Percentiles rank a stretch among this genome's conserved stretches.
Evolutionary conservation across 2,888 invertebrate species (phyloP).

Genomic region (Ennomos quercinarius): DNA sequence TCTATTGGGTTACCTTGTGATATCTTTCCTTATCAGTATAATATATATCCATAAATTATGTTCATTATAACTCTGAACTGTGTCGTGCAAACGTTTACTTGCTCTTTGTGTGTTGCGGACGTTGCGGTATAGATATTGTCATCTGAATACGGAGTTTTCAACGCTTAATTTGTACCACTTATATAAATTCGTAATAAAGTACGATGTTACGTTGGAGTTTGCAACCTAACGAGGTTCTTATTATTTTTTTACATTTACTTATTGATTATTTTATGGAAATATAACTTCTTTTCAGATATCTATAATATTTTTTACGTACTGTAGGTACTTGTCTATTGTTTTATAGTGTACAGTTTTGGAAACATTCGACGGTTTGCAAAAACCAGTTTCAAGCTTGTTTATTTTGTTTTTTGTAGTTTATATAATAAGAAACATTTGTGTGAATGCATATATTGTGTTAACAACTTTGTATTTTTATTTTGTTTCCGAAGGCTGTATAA

Average conservation of each 20-base stretch:
- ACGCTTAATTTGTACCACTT: slow-evolving; percentile 13
- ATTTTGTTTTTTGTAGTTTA: slow-evolving; percentile 7
- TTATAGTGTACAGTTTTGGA: background rate
- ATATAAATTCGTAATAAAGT: slow-evolving; percentile 25
- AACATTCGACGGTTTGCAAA: slow-evolving; percentile 1
- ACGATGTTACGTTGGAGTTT: slow-evolving; percentile 68
- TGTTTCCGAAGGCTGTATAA: slow-evolving; percentile 8
- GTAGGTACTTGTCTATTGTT: too few relatives aligned
- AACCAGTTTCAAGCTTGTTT: slow-evolving; percentile 17
- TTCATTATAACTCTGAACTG: slow-evolving; percentile 68
- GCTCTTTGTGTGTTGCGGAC: slow-evolving; percentile 46
- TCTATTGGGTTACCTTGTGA: slow-evolving; percentile 69
- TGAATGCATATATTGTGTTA: slow-evolving; percentile 23
- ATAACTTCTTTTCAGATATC: slow-evolving; percentile 8
- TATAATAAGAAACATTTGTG: slow-evolving; percentile 11
- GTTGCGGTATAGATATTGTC: slow-evolving; percentile 37
- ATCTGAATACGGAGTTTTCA: slow-evolving; percentile 21
- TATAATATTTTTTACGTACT: slow-evolving; percentile 1
- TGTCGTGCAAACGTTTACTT: slow-evolving; percentile 65
- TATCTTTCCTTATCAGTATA: slow-evolving; percentile 77
- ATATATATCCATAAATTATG: slow-evolving; percentile 75
- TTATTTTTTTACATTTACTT: slow-evolving; percentile 9
- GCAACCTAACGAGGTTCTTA: slow-evolving; percentile 61
- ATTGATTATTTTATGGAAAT: slow-evolving; percentile 1
- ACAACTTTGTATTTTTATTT: slow-evolving; percentile 6